Evolutionary conservation across 2,113 vertebrate species (phyloP).

Genomic region (Probosciger aterrimus): DNA sequence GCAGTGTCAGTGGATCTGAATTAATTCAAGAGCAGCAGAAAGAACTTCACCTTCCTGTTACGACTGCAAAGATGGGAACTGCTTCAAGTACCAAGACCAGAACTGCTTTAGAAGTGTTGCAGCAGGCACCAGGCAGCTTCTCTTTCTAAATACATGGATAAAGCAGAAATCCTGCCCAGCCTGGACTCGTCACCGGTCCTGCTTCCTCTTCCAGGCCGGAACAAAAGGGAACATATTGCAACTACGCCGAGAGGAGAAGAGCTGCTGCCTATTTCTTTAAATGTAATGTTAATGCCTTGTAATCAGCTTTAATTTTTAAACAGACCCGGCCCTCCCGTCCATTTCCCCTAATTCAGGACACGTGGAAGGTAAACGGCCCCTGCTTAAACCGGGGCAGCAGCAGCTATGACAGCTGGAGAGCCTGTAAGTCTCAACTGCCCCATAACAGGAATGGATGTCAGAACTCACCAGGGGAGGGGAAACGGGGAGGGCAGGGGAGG

Average conservation of each 20-base stretch:
- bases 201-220: background rate
- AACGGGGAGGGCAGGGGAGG: constrained; percentile 27
- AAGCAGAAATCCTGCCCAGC: background rate
- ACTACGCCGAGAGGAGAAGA: background rate
- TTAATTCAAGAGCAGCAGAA: background rate
- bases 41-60: background rate
- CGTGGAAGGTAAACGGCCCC: constrained; percentile 52
- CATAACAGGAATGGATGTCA: constrained; percentile 64
- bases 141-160: background rate
- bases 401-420: constrained; percentile 75
- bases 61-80: background rate
- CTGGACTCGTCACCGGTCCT: background rate
- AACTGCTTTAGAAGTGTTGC: background rate
- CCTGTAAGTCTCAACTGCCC: constrained; percentile 67
- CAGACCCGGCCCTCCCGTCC: constrained; percentile 55
- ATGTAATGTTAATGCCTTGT: constrained; percentile 56
- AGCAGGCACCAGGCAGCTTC: background rate
- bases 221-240: constrained; percentile 46
- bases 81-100: background rate
- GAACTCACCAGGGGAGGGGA: constrained; percentile 61
- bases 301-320: constrained; percentile 78
- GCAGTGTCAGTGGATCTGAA: background rate
- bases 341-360: constrained; percentile 51
- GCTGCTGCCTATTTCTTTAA: constrained; percentile 56
- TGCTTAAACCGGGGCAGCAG: constrained; percentile 12